Conservation (phyloP, 2,888 invertebrate species). For the Myopa tessellatipennis region DNA sequence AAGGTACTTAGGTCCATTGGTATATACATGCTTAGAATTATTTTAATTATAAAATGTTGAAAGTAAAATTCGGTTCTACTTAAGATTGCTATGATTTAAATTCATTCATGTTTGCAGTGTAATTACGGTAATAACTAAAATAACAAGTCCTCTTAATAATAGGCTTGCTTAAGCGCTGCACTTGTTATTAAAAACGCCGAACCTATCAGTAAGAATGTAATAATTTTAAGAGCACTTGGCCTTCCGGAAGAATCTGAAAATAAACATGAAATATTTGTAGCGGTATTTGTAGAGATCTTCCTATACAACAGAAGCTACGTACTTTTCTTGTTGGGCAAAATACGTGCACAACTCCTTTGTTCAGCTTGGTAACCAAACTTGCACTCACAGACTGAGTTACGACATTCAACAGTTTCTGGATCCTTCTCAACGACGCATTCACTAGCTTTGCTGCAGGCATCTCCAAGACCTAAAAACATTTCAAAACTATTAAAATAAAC, state of each 20-base stretch:
- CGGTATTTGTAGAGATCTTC: not conserved
- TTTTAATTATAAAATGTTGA: no score
- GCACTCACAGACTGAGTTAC: conserved; percentile 66
- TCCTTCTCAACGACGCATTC: conserved; percentile 63
- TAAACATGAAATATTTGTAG: not conserved
- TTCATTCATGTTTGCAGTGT: no score
- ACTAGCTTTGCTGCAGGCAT: conserved; percentile 60
- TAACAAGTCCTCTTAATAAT: conserved; percentile 41
- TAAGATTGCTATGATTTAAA: no score
- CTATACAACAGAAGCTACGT: conserved; percentile 22
- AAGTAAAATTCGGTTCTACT: no score
- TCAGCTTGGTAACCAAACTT: conserved; percentile 60
- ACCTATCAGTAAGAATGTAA: conserved; percentile 66
- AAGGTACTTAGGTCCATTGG: not conserved
- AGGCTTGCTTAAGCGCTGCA: conserved; percentile 67
- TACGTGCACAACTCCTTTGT: conserved; percentile 60
- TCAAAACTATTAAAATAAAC: not conserved
- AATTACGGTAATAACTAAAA: no score
- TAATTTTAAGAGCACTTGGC: conserved; percentile 68
- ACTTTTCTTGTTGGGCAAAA: conserved; percentile 65
- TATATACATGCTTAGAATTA: not conserved
- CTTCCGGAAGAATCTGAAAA: conserved; percentile 68
- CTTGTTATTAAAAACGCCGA: conserved; percentile 67
- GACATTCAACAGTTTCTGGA: conserved; percentile 64
- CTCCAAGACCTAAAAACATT: conserved; percentile 55